Evolutionary conservation across 2,888 invertebrate genomes (phyloP), one percentile per base, ranked within the genome.

Genomic region (Aspidiotus rigidus): DNA sequence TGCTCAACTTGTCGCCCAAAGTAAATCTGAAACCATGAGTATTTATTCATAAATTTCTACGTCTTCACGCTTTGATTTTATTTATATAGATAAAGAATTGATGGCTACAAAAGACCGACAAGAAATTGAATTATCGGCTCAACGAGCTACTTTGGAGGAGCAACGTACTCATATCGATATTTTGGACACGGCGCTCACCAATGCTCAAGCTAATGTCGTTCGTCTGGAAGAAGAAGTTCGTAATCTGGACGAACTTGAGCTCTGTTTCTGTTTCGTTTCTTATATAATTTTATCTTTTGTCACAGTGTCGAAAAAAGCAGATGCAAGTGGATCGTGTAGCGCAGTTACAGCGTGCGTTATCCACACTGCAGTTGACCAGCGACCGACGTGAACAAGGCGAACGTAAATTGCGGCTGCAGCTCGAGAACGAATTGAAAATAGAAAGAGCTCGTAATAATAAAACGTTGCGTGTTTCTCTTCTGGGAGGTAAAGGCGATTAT

Each of bases 81-180:
- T 28, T 28, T 5, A 5, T 28, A 28, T 74, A 93, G 94, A 92
- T 77, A 93, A 92, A 79, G 93, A 93, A 80, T 81, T 93, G 75
- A 85, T 87, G 67, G 89, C 89, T 69, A 86, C 88, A n/a, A 93
- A 92, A 78, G 94, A 95, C 77, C 82, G 93, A 55, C 91, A 94
- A 77, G 93, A 93, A 79, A 89, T 93, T 72, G 94, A 96, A 80
- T 82, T 94, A 76, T 86, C 89, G 15, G 92, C 93, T 0, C 93
- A 93, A 77, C 82, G 90, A 74, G 90, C 90, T 15, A 93, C 93
- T 13, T 79, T 94, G 71, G 90, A 93, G 77, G 94, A 95, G 76
- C 94, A 94, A 77, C 83, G 93, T 72, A 92, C 90, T 40, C 93
- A 94, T 78, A 93, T 94, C 77, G 93, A 92, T 75, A 92, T 95